Conservation (phyloP, 2,113 vertebrate genomes). For the Hypocryptadius cinnamomeus region DNA sequence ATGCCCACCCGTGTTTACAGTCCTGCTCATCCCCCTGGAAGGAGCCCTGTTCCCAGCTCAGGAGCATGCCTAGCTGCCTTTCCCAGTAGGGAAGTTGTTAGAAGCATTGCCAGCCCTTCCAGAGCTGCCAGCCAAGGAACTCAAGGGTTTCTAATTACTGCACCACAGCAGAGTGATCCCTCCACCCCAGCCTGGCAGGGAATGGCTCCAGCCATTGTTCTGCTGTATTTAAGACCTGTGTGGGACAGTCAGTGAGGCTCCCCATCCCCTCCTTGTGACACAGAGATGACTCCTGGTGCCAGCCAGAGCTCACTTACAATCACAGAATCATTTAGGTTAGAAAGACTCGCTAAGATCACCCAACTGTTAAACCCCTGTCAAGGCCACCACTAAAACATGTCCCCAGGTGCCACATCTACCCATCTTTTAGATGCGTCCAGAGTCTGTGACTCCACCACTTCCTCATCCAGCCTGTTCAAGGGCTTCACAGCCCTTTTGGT, state of each 20-base stretch:
- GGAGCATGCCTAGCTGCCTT: neutral
- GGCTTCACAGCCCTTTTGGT: neutral
- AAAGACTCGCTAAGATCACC: neutral
- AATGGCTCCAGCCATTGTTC: neutral
- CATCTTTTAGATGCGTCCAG: neutral
- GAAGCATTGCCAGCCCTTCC: neutral
- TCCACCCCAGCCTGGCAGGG: neutral
- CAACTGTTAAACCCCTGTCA: neutral
- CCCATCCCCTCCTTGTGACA: neutral
- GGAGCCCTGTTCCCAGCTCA: neutral
- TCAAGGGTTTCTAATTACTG: conserved; percentile 17
- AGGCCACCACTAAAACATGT: neutral
- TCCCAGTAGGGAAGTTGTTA: neutral
- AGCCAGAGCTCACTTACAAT: neutral
- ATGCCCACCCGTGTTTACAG: neutral
- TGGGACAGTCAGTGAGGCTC: neutral
- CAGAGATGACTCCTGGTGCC: accelerated
- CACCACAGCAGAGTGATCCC: neutral
- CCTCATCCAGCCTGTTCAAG: neutral
- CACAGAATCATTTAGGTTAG: neutral
- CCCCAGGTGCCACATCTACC: neutral
- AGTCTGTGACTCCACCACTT: neutral
- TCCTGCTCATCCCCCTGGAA: neutral
- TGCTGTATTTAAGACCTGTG: neutral
- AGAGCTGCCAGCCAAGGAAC: neutral